Conservation (phyloP, 2,113 vertebrate species). For the Phrynocephalus versicolor region DNA sequence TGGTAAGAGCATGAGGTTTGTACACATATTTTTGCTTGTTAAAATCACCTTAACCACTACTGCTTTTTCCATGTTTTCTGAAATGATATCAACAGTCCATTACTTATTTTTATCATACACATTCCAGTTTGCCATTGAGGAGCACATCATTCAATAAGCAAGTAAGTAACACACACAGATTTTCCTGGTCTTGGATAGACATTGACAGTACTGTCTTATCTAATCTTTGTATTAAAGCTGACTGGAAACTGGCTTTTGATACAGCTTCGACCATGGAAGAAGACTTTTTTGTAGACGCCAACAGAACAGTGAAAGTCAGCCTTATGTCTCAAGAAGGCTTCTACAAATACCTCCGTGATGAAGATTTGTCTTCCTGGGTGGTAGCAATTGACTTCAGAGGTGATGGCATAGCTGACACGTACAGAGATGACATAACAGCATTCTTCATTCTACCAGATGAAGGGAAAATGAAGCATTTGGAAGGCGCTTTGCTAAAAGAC, state of each 20-base stretch:
- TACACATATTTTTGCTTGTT: too few species aligned
- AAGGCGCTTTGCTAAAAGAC: conserved; percentile 57
- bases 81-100: too few species aligned
- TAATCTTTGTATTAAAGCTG: conserved; percentile 64
- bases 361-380: conserved; percentile 60
- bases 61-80: too few species aligned
- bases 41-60: too few species aligned
- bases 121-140: too few species aligned
- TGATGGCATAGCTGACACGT: conserved; percentile 58
- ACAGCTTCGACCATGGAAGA: conserved; percentile 65
- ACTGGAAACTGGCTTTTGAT: conserved; percentile 83
- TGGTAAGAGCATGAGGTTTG: too few species aligned
- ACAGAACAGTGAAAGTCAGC: conserved; percentile 48
- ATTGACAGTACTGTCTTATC: background rate
- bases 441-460: conserved; percentile 78
- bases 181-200: background rate
- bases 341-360: conserved; percentile 57
- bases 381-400: conserved; percentile 81
- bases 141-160: too few species aligned
- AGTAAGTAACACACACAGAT: background rate
- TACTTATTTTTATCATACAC: too few species aligned
- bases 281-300: conserved; percentile 44
- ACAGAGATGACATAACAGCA: conserved; percentile 44
- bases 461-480: conserved; percentile 76
- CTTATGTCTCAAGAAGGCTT: conserved; percentile 47